Base-by-base conservation (phyloP, 2,113 vertebrate species). In the Tragelaphus buxtoni region DNA sequence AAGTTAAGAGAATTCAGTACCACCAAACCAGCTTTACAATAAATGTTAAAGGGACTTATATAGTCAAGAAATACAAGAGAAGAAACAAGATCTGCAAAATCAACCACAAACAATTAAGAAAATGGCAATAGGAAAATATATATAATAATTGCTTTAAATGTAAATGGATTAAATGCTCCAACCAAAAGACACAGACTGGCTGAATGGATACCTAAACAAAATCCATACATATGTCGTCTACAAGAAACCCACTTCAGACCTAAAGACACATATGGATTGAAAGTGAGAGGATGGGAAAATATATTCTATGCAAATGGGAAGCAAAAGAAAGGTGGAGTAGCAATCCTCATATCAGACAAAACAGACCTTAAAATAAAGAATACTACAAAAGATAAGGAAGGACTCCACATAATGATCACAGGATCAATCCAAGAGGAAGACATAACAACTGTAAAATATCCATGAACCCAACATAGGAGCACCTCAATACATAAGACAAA, bases 331-430 rank as follows among this genome's bases (percentile, higher is more conserved):
- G 9, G 4, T 39, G 20, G 18, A 22, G n/a, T 5, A 69, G 4
- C 9, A 39, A 39, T 22, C n/a, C 9, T 69, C 65, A 22, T 69
- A 35, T 39, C 65, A 69, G n/a, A 22, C 4, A 22, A 69, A 69
- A 39, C 39, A 69, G n/a, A 69, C n/a, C 9, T 69, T 69, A 39
- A 69, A 39, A 39, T 69, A 69, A 69, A 69, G 20, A 22, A 39
- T 22, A 69, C 20, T 69, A 69, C 9, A 69, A 69, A 11, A 22
- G 18, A 69, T 69, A 39, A 39, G 18, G 65, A 69, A 69, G 18
- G n/a, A 39, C 0, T 0, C n/a, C 11, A 39, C 65, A 69, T 39
- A 69, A 11, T 69, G 10, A 35, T 69, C 9, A 39, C 10, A 1
- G 18, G 9, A 11, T 39, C 65, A 22, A 22, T 39, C n/a, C 65